Evolutionary conservation across 1,140 invertebrate genomes (phyloP), one percentile per base, ranked within the genome.

Genomic region (Chrysoperla carnea): DNA sequence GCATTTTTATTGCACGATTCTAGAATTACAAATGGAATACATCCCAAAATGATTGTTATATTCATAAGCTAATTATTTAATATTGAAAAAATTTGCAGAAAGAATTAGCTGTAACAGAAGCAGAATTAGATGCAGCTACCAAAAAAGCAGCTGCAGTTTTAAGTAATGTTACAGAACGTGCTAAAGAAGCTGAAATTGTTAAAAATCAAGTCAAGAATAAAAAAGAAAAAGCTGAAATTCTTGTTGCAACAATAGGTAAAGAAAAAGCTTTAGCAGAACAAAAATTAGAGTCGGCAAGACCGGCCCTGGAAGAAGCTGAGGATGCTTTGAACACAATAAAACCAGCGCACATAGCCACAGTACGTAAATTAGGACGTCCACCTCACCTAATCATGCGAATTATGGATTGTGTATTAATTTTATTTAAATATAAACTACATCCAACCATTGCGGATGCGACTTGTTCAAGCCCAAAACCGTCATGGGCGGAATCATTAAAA

Each of bases 371-470:
- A 23, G 91, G 89, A 9, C 70, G 90, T 50, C 92, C 93, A 1
- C 93, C 93, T 6, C 90, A 95, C 66, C 67, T 97, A 0, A 96
- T 97, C 51, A 95, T 95, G 91, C 72, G 91, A 49, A 95, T 97
- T 48, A 96, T 97, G 92, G 93, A 96, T 55, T 91, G 86, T 56
- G 91, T 95, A 1, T 60, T 96, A 37, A 84, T 97, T 46, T 62
- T 97, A 4, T 96, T 96, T 58, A 88, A 93, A 67, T 71, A 84
- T 48, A 84, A 81, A 65, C 64, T 90, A 37, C 78, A 90, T 58
- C 70, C 84, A 0, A 73, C 88, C 5, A 76, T 81, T 52, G 67
- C 76, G 9, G 93, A 97, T 59, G 73, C 78, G 8, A 72, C 82
- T 13, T 78, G 78, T 6, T 71, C 79, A 1, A 91, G 83, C 62